Conservation (phyloP, 2,888 invertebrate species). For the Coelinius sp. region DNA sequence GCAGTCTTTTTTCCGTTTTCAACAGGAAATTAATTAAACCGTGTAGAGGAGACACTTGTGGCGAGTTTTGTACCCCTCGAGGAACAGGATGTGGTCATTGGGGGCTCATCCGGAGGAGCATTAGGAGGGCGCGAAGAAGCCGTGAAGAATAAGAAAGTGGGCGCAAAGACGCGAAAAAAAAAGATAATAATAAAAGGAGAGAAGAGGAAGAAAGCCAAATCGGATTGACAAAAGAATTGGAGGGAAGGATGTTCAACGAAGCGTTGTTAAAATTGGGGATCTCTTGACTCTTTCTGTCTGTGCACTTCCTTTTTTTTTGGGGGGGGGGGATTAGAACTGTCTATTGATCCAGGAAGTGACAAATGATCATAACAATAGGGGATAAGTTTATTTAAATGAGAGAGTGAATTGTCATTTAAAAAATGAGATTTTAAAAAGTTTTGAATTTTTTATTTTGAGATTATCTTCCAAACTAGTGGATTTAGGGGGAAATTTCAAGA, state of each 20-base stretch:
- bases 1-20: conserved; percentile 24
- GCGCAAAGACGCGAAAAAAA: conserved; percentile 46
- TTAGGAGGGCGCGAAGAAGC: conserved; percentile 35
- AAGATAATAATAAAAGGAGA: too few relatives aligned
- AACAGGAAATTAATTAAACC: conserved; percentile 58
- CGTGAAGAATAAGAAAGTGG: conserved; percentile 29
- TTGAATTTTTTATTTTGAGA: too few relatives aligned
- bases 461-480: too few relatives aligned
- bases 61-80: conserved; percentile 35
- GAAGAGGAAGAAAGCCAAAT: conserved; percentile 42
- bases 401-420: background rate
- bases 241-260: conserved; percentile 59
- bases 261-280: conserved; percentile 48
- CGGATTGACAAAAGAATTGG: conserved; percentile 40
- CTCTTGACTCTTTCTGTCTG: conserved; percentile 13
- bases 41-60: conserved; percentile 45
- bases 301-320: conserved; percentile 20
- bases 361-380: background rate
- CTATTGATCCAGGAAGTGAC: conserved; percentile 10
- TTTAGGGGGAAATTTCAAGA: too few relatives aligned
- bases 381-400: background rate
- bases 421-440: too few relatives aligned
- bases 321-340: background rate
- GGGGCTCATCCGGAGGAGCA: conserved; percentile 49
- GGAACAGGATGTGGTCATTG: conserved; percentile 55